phyloP scores from a whole-genome alignment of 2,888 invertebrate species.

The Germaria angustata region DNA sequence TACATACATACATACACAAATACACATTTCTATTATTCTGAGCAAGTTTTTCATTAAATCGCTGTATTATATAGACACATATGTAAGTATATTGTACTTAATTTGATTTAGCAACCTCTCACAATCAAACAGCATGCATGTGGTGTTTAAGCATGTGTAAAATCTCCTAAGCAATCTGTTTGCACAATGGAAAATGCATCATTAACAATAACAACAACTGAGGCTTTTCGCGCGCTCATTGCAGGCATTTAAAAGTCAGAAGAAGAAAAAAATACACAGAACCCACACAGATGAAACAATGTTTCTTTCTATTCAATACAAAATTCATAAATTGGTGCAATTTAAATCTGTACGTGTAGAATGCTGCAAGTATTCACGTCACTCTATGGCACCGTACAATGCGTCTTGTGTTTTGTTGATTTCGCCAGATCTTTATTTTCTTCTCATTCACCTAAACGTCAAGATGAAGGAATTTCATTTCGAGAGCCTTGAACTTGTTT shows the following conservation, averaged over 20 bases:
- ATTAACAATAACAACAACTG: constrained; percentile 34
- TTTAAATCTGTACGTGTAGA: constrained; percentile 23
- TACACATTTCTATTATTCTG: background rate
- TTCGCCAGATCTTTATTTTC: constrained; percentile 42
- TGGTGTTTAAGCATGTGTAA: constrained; percentile 49
- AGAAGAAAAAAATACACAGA: background rate
- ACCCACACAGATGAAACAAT: constrained; percentile 11
- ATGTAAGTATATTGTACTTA: constrained; percentile 28
- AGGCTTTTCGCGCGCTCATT: constrained; percentile 31
- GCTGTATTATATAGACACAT: no score
- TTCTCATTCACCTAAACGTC: constrained; percentile 56
- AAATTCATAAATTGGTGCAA: constrained; percentile 38
- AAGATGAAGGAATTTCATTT: constrained; percentile 66
- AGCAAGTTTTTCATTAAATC: background rate
- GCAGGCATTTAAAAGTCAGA: background rate
- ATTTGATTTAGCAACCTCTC: constrained; percentile 45
- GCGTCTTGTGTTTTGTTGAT: constrained; percentile 18
- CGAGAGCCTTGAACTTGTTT: constrained; percentile 76
- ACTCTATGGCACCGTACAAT: background rate
- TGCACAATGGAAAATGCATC: constrained; percentile 37
- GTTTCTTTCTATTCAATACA: constrained; percentile 29
- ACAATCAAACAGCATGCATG: constrained; percentile 29
- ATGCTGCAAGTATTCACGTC: constrained; percentile 27
- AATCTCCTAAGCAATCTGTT: constrained; percentile 46
- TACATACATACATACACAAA: no score